phyloP scores from a whole-genome alignment of 1,140 invertebrate genomes.

The Euura saliciscinereae region DNA sequence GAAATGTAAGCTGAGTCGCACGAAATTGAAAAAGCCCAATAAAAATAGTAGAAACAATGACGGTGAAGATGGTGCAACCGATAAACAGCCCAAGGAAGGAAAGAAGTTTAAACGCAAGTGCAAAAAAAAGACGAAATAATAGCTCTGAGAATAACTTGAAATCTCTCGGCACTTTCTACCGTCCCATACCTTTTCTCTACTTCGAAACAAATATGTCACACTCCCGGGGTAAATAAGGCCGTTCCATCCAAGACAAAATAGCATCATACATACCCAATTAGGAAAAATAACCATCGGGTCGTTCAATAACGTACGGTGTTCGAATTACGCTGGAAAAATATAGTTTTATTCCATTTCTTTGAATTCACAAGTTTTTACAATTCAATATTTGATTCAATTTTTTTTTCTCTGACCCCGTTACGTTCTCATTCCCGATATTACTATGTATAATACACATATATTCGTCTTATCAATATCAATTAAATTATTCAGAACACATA shows the following conservation, averaged over 20 bases:
- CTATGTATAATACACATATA: too few species aligned
- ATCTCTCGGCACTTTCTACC: too few species aligned
- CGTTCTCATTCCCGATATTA: not conserved
- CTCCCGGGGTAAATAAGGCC: too few species aligned
- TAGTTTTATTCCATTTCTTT: slow-evolving; percentile 6
- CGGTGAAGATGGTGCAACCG: not conserved
- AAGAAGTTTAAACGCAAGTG: slow-evolving; percentile 2
- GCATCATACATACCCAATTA: too few species aligned
- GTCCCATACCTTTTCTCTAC: too few species aligned
- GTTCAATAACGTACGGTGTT: too few species aligned
- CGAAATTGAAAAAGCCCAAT: not conserved
- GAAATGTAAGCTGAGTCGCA: slow-evolving; percentile 24
- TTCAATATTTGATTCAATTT: not conserved
- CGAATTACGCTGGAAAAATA: not conserved
- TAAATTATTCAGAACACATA: too few species aligned
- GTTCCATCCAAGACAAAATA: too few species aligned
- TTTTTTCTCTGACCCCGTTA: not conserved
- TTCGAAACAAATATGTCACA: too few species aligned
- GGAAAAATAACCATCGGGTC: too few species aligned
- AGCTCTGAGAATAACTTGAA: not conserved
- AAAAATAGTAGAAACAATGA: not conserved
- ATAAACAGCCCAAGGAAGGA: not conserved
- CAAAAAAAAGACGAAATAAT: not conserved
- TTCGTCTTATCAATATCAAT: too few species aligned
- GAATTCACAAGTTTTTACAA: slow-evolving; percentile 2